A percentile compares a stretch with the other conserved stretches of the same genome.
Conservation (phyloP, 2,888 invertebrate genomes). For the Galerucella calmariensis region DNA sequence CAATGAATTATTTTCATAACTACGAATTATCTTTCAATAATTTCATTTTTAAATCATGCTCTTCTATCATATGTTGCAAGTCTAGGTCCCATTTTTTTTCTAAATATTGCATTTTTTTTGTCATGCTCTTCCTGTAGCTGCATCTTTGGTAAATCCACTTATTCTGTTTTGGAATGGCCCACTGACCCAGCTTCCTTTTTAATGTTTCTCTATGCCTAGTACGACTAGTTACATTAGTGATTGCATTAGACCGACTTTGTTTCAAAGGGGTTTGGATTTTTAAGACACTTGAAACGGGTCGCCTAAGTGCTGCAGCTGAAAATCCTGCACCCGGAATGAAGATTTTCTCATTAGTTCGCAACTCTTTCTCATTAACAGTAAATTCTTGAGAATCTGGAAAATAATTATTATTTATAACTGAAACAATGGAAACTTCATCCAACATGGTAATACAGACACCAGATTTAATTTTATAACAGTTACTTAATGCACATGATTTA, state of each 20-base stretch:
- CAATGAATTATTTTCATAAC: no score
- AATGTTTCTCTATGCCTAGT: conserved; percentile 9
- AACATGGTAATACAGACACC: neutral
- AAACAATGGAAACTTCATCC: neutral
- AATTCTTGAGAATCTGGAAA: neutral
- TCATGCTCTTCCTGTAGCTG: conserved; percentile 9
- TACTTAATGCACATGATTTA: neutral
- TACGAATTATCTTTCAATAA: neutral
- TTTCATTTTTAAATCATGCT: neutral
- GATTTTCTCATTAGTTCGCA: neutral
- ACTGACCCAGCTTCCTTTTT: neutral
- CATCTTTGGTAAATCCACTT: conserved; percentile 16
- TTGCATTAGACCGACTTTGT: neutral
- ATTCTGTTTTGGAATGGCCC: conserved; percentile 11
- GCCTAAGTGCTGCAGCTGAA: no score
- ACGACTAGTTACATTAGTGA: neutral
- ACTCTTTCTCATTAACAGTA: neutral
- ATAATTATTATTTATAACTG: neutral
- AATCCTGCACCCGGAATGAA: neutral
- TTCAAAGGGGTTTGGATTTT: no score
- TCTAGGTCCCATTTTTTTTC: neutral
- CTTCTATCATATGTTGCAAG: neutral
- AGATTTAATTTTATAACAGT: neutral
- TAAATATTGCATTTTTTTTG: conserved; percentile 6
- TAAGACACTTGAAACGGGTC: no score